Base-by-base conservation (phyloP, 2,888 invertebrate genomes). In the Drosophila mayaguana region DNA sequence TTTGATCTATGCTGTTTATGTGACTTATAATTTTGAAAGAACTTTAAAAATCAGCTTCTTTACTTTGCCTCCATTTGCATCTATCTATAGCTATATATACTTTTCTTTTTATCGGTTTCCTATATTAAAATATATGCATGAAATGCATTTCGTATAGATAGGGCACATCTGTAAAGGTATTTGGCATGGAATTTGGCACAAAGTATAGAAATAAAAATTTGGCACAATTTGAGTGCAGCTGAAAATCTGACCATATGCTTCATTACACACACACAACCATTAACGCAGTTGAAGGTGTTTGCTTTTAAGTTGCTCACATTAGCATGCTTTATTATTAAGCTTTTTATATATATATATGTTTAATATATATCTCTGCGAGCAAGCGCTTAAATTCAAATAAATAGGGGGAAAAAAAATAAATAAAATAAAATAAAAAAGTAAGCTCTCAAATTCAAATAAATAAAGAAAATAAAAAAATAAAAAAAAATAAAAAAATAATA, bases 101-200 rank as follows among this genome's bases (percentile, higher is more conserved):
- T 7, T 7, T 46, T 16, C 28, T 4, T 28, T 50, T 32, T 3
- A 50, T 50, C 5, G 11, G 4, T 6, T 22, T 22, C 20, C 22
- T 25, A 54, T 54, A 40, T 54, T 54, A 25, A 54, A 54, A 54
- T 25, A n/a, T n/a, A 16, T 25, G 25, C 38, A 20, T 38, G n/a
- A 25, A 54, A 16, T 42, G 55, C 60, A 50, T 63, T 59, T 48
- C 40, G 65, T 60, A 65, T 55, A 73, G 63, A 63, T 50, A 54
- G 56, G 46, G 43, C 62, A 60, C 43, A 80, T 64, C 38, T 66
- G 38, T 42, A 60, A 73, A 67, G 57, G 63, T 73, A 76, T 84
- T 81, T 61, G 68, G 32, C 55, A 78, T 79, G 70, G 68, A 87
- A 83, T 81, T 73, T 62, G 36, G 75, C 56, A 63, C 81, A 78